Evolutionary conservation across 2,888 invertebrate species (phyloP), one percentile per base, ranked within the genome.

Genomic region (Drosophila greeni): DNA sequence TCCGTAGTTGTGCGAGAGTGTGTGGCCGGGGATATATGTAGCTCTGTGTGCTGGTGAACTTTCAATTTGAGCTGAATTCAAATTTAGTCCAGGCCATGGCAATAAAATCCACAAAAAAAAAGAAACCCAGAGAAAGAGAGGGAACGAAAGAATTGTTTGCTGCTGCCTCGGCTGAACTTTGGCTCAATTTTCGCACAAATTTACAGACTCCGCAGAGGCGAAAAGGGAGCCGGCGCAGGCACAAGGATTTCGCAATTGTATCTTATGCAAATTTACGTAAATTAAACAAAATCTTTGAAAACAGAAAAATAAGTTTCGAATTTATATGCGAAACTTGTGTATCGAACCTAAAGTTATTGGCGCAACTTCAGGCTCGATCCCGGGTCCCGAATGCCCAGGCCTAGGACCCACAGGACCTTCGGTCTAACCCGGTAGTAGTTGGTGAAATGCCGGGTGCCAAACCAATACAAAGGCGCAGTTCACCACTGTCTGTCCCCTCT

Each of bases 261-360:
- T 81, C 84, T 77, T 80, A 82, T 82, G 84, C 80, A 82, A 82
- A 82, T 82, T 80, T 82, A 66, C 81, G 68, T 71, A 82, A 82
- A 84, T 84, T 80, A 82, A 82, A 82, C 81, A 75, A 84, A 84
- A 84, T 84, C 84, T 82, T 81, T 69, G 66, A 57, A 82, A 84
- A 82, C 84, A 80, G 84, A 82, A 82, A 82, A 82, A 84, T 80
- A 82, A 84, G 81, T 82, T 82, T 75, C 70, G 49, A 66, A 71
- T 84, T 84, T 82, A 79, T 74, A 56, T 74, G 70, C 74, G 45
- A 64, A 73, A 76, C 72, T 84, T 79, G 78, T 81, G 84, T 79
- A 82, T 82, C 80, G 84, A 84, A 84, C 58, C 55, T 16, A 57
- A 72, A 81, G 53, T 74, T 84, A 84, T 76, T 72, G 73, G 58